Evolutionary conservation across 2,113 vertebrate species (phyloP), one percentile per base, ranked within the genome.

Genomic region (Turnix velox): DNA sequence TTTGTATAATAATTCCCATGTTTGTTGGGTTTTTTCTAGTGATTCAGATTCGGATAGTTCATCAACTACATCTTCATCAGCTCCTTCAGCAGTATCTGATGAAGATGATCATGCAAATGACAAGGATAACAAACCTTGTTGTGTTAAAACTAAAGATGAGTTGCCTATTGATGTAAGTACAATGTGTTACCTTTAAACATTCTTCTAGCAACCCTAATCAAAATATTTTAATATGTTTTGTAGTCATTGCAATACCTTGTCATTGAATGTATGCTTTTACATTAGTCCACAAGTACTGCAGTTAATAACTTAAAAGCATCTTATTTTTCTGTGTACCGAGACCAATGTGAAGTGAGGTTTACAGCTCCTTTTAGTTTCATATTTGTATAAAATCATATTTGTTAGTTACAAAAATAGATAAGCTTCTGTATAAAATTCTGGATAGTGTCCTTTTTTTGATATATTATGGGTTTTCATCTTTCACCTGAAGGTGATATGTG

Each of bases 31-130:
- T 72, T 33, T 37, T 31, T 92, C 48, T 72, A 98, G 98, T 89
- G 98, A 98, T 55, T 89, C 94, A 0, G 97, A 98, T 94, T 97
- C 98, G 12, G 97, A 97, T 61, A 97, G 95, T 94, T 98, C 98
- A 37, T 97, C 97, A 22, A 75, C 73, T 24, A 90, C 95, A 1
- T 87, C 65, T 88, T 67, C 59, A 0, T 92, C 62, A n/a, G 88
- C 90, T 43, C 85, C 91, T 92, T 95, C 94, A 43, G n/a, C 80
- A 14, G 9, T 92, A 12, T 97, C 97, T 48, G 97, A 96, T 87
- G 98, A 97, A 48, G 97, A 97, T 4, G 95, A 95, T 80, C 79
- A 82, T 52, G 94, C 92, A 77, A 31, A 72, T 57, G 96, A 94
- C 65, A 97, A 96, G 37, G 92, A 94, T 79, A 97, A 88, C 42